Evolutionary conservation across 2,113 vertebrate genomes (phyloP), one percentile per base, ranked within the genome.

Genomic region (Pipra filicauda): DNA sequence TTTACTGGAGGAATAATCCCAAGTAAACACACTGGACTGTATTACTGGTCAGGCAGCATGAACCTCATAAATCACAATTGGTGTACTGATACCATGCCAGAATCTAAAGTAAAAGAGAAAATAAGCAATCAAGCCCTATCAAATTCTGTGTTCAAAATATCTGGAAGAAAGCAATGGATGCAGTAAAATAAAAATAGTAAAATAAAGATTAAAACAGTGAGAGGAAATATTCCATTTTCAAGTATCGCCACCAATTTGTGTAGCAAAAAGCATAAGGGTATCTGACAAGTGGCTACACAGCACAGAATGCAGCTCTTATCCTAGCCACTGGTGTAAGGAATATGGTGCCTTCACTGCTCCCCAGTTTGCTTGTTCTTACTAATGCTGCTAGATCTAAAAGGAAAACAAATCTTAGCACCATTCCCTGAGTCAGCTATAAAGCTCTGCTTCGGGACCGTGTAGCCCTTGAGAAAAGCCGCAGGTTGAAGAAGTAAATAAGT

Each of bases 91-190:
- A 7, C 48, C 84, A 59, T 76, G 49, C 59, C 79, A 74, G 39
- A 70, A 91, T 57, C 81, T 88, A 82, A 84, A 94, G 44, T 76
- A 88, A 91, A 91, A 92, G 26, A 61, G 51, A 86, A 92, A 95
- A 93, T 27, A 77, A 91, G 59, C 64, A 78, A 84, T 92, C 74
- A 78, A 95, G 35, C 13, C 35, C 37, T 48, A 39, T 31, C 37
- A 85, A 89, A 94, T 71, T 92, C 85, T 88, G 85, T 1, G 4
- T 89, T 89, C 69, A 78, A 64, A 88, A 76, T 49, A 84, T 30
- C 52, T 74, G 23, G 52, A 92, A 61, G 71, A 96, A 94, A 95
- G 44, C 86, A 86, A 69, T 15, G 19, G 37, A 75, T 35, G n/a
- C 4, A 11, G 12, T 48, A 73, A 91, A 93, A 66, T 35, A 61